phyloP scores from a whole-genome alignment of 1,140 invertebrate species.

The Drosophila pseudoananassae region DNA sequence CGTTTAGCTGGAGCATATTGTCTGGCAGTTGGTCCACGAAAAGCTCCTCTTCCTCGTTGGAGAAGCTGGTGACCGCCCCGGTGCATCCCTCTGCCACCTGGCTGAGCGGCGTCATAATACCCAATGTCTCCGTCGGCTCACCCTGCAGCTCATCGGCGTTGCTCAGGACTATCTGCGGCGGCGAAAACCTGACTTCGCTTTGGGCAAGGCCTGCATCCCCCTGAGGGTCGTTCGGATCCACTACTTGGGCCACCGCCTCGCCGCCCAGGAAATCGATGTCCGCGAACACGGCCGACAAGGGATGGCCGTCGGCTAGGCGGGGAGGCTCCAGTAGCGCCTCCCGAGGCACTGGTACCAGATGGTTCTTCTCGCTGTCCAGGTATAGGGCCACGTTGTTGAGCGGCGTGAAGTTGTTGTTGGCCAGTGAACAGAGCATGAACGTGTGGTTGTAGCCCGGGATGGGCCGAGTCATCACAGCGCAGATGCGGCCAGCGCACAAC shows the following conservation, averaged over 20 bases:
- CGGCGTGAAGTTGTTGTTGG: slow-evolving; percentile 88
- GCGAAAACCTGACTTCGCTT: neutral
- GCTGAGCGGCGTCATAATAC: slow-evolving; percentile 53
- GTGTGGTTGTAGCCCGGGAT: slow-evolving; percentile 85
- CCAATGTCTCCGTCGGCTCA: slow-evolving; percentile 38
- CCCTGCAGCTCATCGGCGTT: slow-evolving; percentile 10
- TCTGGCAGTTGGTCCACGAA: slow-evolving; percentile 37
- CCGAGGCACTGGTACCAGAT: slow-evolving; percentile 85
- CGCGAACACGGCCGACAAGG: slow-evolving; percentile 59
- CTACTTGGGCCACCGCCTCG: slow-evolving; percentile 40
- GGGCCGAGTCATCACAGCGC: slow-evolving; percentile 71
- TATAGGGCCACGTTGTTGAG: slow-evolving; percentile 89
- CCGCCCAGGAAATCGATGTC: slow-evolving; percentile 53
- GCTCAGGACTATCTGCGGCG: slow-evolving; percentile 13
- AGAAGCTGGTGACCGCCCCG: neutral
- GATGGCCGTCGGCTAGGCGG: slow-evolving; percentile 56
- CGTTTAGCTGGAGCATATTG: slow-evolving; percentile 53
- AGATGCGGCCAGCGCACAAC: slow-evolving; percentile 56
- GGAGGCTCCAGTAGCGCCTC: slow-evolving; percentile 75
- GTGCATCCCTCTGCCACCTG: slow-evolving; percentile 39
- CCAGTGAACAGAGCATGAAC: slow-evolving; percentile 88
- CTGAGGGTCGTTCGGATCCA: slow-evolving; percentile 18
- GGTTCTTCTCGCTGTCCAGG: slow-evolving; percentile 85
- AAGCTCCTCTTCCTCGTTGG: slow-evolving; percentile 17
- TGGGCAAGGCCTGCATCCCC: neutral